Percentiles rank a stretch among this genome's conserved stretches.
These are phyloP conservation scores for Lerema accius DNA, from an alignment of 1,140 invertebrate species.

Conservation along the genomic window DNA sequence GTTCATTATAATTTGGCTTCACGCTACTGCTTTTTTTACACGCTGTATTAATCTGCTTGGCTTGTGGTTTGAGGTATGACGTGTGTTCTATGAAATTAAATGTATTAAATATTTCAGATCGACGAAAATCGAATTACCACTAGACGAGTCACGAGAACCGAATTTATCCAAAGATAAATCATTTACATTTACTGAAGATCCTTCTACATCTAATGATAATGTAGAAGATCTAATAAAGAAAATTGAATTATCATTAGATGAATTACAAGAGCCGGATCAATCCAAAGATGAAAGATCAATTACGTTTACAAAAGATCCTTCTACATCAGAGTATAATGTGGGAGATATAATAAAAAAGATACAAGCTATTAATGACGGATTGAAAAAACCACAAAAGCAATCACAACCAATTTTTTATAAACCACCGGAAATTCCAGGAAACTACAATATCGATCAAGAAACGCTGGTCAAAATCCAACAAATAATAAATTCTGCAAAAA, in stretches of 20 bases:
- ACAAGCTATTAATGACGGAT: constrained; percentile 60
- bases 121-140: constrained; percentile 27
- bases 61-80: constrained; percentile 22
- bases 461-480: constrained; percentile 63
- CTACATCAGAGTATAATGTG: constrained; percentile 29
- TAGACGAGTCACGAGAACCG: constrained; percentile 18
- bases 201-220: constrained; percentile 31
- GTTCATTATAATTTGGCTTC: constrained; percentile 43
- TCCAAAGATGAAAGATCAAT: constrained; percentile 52
- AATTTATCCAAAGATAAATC: too few relatives aligned
- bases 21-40: constrained; percentile 44
- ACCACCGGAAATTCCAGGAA: constrained; percentile 42
- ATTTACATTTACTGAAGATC: constrained; percentile 46
- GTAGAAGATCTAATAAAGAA: constrained; percentile 65
- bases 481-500: constrained; percentile 61
- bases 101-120: constrained; percentile 49
- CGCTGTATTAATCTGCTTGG: constrained; percentile 50
- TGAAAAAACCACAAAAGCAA: constrained; percentile 54
- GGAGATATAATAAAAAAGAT: constrained; percentile 71
- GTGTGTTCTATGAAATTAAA: constrained; percentile 9
- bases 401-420: constrained; percentile 50
- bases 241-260: too few relatives aligned
- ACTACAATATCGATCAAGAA: constrained; percentile 55
- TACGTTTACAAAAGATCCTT: constrained; percentile 43
- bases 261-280: constrained; percentile 12